Conservation (phyloP, 2,888 invertebrate genomes). For the Phortica magna region DNA sequence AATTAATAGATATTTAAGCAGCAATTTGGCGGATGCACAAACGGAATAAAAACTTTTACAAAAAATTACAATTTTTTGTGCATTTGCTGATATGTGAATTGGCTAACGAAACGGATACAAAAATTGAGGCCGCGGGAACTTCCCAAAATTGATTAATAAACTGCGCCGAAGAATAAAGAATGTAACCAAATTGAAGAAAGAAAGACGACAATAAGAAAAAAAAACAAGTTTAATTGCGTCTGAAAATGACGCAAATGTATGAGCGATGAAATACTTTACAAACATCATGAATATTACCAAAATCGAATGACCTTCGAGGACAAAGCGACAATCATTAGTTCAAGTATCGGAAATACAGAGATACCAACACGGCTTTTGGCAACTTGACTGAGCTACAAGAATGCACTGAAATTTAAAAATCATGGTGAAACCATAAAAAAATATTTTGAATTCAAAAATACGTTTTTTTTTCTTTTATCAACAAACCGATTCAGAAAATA, state of each 20-base stretch:
- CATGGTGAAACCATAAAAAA: neutral
- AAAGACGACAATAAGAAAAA: neutral
- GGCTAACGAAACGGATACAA: too few species aligned
- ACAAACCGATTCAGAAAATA: neutral
- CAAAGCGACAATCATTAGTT: slow-evolving; percentile 6
- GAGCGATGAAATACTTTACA: neutral
- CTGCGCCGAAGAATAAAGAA: too few species aligned
- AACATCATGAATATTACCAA: neutral
- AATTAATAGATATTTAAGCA: too few species aligned
- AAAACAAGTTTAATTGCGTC: neutral
- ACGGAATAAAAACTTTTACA: too few species aligned
- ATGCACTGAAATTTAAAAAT: neutral
- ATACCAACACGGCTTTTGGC: neutral
- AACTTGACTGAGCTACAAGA: neutral
- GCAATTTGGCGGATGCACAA: too few species aligned
- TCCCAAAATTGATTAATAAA: neutral
- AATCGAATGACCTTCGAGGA: slow-evolving; percentile 11
- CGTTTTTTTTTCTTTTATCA: too few species aligned
- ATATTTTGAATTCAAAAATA: too few species aligned
- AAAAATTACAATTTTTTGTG: too few species aligned
- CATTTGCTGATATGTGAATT: too few species aligned
- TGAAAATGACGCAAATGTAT: neutral
- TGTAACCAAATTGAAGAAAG: neutral
- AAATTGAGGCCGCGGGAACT: neutral
- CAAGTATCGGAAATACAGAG: neutral